Base-by-base conservation (phyloP, 2,113 vertebrate genomes). In the Dipodomys merriami region DNA sequence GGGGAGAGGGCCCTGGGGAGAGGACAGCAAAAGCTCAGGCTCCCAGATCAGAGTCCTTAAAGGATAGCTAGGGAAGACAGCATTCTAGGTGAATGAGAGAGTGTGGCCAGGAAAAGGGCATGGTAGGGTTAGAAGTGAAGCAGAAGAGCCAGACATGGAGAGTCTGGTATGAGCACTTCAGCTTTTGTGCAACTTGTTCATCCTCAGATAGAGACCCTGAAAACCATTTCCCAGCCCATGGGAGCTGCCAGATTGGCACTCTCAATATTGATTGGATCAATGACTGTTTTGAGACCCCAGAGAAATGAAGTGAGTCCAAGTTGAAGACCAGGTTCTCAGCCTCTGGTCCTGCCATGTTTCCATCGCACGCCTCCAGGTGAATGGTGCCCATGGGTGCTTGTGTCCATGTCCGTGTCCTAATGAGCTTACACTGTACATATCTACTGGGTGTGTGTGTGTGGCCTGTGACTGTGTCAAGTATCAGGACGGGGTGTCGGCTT, bases 111-210 rank as follows among this genome's bases (percentile, higher is more conserved):
- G 1, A 1, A 1, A 49, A 69, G 46, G 3, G 57, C 27, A 33
- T 13, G 46, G 0, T 22, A 72, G 33, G 72, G 84, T 44, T 20
- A 30, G 78, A 65, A 19, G 6, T 22, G 71, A 53, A 27, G 30
- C 67, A 27, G 44, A 79, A 44, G 23, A 71, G 69, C 65, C 13
- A 65, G 69, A n/a, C 27, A 6, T n/a, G 2, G 12, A 18, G 49
- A 29, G 20, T 60, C 18, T 46, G 1, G 0, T 62, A 30, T 1
- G 12, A 35, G 30, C 7, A 3, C n/a, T 1, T 2, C 3, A 6
- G 29, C 27, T 69, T 87, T 23, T 25, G 5, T 0, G 2, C 35
- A 68, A 15, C 7, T n/a, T 85, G 25, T 23, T 25, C 3, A 64
- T 7, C 2, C 29, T 1, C 78, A 30, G 53, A 13, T 30, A 16